Evolutionary conservation across 2,888 invertebrate genomes (phyloP), one percentile per base, ranked within the genome.

Genomic region (Caenorhabditis zanzibari): DNA sequence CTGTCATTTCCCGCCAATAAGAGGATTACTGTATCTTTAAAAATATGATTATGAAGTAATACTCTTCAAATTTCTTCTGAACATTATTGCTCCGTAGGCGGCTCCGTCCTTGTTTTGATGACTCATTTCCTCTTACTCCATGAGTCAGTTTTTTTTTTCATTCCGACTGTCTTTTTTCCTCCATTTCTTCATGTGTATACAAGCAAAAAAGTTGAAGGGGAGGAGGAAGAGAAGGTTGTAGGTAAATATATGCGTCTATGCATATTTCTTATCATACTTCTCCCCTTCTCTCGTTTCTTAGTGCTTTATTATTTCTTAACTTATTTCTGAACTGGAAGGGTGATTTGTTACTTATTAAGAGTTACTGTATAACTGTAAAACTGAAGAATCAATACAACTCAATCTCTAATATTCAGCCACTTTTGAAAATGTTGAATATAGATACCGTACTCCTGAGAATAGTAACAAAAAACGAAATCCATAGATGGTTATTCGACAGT

Each of bases 251-350:
- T 71, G 77, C 77, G 69, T 26, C 69, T 26, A 69, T 75, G 66
- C 73, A 54, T 80, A 74, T 75, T 56, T 68, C 69, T 76, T 82
- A 68, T 82, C 82, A 76, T 73, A 69, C 72, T 81, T 63, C 35
- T 32, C 41, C 41, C 63, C 44, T 58, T 61, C n/a, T 54, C 52
- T 41, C 63, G n/a, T 58, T 74, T 64, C 41, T 44, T 58, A 32
- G 26, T 44, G 38, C 14, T 32, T 32, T n/a, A 41, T 59, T 61
- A 54, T 35, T 35, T 35, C 47, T 26, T 26, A 59, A n/a, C 58
- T 47, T 58, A 49, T 32, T 49, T 54, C 64, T 58, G 7, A 26
- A 22, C 35, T 32, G 19, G 4, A 6, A 19, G 47, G 47, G 19
- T 6, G 10, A 22, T 61, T 38, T 61, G 24, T 44, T 47, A 14